Percentiles rank a stretch among this genome's conserved stretches.
Conservation (phyloP, 2,888 invertebrate genomes). For the Lochmaea crataegi region DNA sequence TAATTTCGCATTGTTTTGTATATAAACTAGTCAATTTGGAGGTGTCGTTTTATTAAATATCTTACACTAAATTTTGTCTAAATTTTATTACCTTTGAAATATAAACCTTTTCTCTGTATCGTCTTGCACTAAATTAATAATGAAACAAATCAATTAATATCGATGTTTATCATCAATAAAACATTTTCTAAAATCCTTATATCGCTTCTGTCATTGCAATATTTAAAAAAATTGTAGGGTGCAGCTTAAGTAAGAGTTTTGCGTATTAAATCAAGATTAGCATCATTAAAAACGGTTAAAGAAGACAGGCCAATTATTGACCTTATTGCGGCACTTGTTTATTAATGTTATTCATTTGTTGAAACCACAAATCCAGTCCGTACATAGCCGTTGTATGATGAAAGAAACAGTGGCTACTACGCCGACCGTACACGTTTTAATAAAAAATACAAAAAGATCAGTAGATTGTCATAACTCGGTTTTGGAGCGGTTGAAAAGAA, state of each 20-base stretch:
- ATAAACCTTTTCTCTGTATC: too few species aligned
- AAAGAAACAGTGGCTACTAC: conserved; percentile 8
- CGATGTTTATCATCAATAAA: conserved; percentile 10
- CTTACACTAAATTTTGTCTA: too few species aligned
- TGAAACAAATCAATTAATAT: not conserved
- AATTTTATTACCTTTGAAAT: too few species aligned
- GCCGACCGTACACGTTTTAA: not conserved
- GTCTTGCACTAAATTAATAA: too few species aligned
- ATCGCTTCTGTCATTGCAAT: conserved; percentile 14
- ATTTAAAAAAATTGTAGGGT: conserved; percentile 17
- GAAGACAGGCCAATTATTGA: conserved; percentile 20
- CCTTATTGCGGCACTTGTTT: conserved; percentile 21
- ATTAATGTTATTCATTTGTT: conserved; percentile 31
- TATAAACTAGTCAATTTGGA: too few species aligned
- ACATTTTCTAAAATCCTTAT: conserved; percentile 24
- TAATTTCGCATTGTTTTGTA: too few species aligned
- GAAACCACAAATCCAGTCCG: conserved; percentile 23
- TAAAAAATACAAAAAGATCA: too few species aligned
- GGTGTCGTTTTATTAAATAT: too few species aligned
- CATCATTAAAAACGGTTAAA: conserved; percentile 24
- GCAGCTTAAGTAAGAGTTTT: conserved; percentile 19
- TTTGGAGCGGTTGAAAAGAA: too few species aligned
- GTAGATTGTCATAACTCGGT: too few species aligned
- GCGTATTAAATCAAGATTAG: conserved; percentile 30
- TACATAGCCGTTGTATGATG: not conserved